phyloP scores from a whole-genome alignment of 2,113 vertebrate species.

The Engystomops pustulosus region DNA sequence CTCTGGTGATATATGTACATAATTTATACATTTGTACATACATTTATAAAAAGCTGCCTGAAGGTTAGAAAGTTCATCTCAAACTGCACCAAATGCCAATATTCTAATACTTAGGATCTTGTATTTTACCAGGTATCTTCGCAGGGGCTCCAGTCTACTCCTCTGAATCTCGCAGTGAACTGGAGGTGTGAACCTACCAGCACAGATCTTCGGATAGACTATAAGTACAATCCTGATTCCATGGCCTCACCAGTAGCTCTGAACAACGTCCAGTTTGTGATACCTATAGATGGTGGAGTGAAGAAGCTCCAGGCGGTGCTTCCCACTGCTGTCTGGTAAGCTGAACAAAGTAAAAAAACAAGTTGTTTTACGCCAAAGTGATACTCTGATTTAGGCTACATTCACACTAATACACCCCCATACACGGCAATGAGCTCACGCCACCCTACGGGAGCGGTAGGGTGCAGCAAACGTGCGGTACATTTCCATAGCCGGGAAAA shows the following conservation, averaged over 20 bases:
- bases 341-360: not conserved
- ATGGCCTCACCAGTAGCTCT: slow-evolving; percentile 87
- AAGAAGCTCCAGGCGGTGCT: slow-evolving; percentile 92
- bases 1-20: too few species aligned
- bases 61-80: too few species aligned
- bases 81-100: too few species aligned
- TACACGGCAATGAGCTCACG: too few species aligned
- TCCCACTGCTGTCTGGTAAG: slow-evolving; percentile 90
- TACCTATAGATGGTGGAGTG: slow-evolving; percentile 88
- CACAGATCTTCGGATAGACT: slow-evolving; percentile 96
- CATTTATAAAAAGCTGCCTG: too few species aligned
- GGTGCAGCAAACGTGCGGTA: too few species aligned
- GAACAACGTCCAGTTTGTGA: slow-evolving; percentile 92
- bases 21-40: too few species aligned
- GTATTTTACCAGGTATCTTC: slow-evolving; percentile 83
- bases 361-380: not conserved
- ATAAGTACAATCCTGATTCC: slow-evolving; percentile 95
- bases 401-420: too few species aligned
- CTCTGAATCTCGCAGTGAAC: slow-evolving; percentile 93
- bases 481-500: too few species aligned
- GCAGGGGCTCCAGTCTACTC: slow-evolving; percentile 94
- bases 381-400: too few species aligned
- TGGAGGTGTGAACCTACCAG: slow-evolving; percentile 89
- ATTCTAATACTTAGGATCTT: too few species aligned
- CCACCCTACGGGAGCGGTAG: too few species aligned